Percentiles rank a stretch among this genome's conserved stretches.
phyloP scores from a whole-genome alignment of 2,888 invertebrate genomes.

The Pandemis heparana region DNA sequence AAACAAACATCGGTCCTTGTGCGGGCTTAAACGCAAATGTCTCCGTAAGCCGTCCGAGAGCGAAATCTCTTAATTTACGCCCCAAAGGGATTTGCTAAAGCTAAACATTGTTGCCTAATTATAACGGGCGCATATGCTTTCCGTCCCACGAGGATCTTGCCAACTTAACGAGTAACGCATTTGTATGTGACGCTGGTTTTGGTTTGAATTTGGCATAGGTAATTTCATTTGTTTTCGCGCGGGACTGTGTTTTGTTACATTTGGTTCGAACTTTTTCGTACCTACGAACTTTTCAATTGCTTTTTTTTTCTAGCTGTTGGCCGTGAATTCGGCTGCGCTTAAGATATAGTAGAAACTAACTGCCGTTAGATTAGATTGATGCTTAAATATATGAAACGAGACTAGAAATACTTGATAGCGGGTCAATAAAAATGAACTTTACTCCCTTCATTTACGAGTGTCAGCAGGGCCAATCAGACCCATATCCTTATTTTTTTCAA shows the following conservation, averaged over 20 bases:
- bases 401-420: too few relatives aligned
- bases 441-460: too few relatives aligned
- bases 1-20: slow-evolving; percentile 61
- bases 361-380: too few relatives aligned
- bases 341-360: too few relatives aligned
- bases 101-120: slow-evolving; percentile 86
- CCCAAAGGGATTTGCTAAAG: slow-evolving; percentile 84
- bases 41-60: slow-evolving; percentile 75
- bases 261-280: background rate
- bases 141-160: slow-evolving; percentile 78
- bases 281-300: background rate
- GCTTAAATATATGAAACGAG: too few relatives aligned
- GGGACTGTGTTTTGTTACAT: slow-evolving; percentile 4
- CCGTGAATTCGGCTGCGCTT: too few relatives aligned
- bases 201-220: slow-evolving; percentile 43
- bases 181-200: slow-evolving; percentile 50
- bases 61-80: slow-evolving; percentile 85
- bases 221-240: slow-evolving; percentile 36
- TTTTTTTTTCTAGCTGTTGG: background rate
- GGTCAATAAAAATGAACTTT: too few relatives aligned
- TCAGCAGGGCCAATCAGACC: too few relatives aligned
- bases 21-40: slow-evolving; percentile 75
- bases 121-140: slow-evolving; percentile 82
- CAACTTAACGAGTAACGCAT: slow-evolving; percentile 70
- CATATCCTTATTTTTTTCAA: too few relatives aligned